Evolutionary conservation across 1,140 invertebrate genomes (phyloP).

Genomic region (Potamilus streckersoni): DNA sequence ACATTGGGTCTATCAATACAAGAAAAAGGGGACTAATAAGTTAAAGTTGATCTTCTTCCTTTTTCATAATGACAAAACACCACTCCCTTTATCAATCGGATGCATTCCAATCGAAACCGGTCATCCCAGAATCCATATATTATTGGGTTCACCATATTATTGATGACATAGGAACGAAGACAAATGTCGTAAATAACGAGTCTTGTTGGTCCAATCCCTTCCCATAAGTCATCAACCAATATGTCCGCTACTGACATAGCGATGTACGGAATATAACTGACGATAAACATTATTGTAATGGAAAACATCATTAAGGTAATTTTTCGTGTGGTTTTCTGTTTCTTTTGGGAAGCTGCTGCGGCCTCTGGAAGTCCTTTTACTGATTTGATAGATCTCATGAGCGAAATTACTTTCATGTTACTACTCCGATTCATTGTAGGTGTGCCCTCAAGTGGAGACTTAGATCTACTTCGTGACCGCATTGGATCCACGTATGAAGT

Average conservation of each 20-base stretch:
- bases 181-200: constrained; percentile 13
- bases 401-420: not conserved
- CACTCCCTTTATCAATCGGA: no score
- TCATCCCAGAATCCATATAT: constrained; percentile 26
- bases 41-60: no score
- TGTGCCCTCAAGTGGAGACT: not conserved
- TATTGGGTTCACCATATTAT: constrained; percentile 20
- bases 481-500: no score
- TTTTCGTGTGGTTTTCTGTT: constrained; percentile 17
- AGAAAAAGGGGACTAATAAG: no score
- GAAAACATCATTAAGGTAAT: constrained; percentile 10
- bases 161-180: constrained; percentile 16
- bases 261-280: constrained; percentile 14
- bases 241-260: constrained; percentile 4
- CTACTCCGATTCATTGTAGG: not conserved
- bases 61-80: no score
- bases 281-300: constrained; percentile 16
- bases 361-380: not conserved
- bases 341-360: not conserved
- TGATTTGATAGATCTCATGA: not conserved
- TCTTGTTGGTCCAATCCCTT: not conserved
- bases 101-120: not conserved
- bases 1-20: no score
- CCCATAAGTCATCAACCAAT: constrained; percentile 9
- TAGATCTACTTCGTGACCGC: not conserved